Conservation (phyloP, 1,140 invertebrate species). For the Zaprionus ghesquierei region DNA sequence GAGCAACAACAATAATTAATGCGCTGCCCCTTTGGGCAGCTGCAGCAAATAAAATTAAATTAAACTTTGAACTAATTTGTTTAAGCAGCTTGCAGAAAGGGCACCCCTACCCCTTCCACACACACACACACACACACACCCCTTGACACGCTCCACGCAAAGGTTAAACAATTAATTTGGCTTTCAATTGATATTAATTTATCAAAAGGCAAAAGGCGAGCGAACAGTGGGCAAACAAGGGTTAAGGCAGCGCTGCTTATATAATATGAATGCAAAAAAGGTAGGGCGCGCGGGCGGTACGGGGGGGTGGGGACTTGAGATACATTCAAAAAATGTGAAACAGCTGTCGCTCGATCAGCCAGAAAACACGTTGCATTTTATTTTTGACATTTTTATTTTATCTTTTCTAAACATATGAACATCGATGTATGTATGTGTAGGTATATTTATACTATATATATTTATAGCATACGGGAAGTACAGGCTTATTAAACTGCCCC, state of each 20-base stretch:
- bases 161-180: constrained; percentile 77
- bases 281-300: not conserved
- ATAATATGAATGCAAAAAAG: constrained; percentile 45
- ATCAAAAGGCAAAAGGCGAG: constrained; percentile 25
- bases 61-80: constrained; percentile 77
- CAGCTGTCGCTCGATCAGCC: constrained; percentile 48
- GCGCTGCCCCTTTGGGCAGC: constrained; percentile 3
- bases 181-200: constrained; percentile 76
- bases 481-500: not conserved
- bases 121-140: no score
- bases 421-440: not conserved
- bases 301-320: constrained; percentile 40
- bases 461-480: not conserved
- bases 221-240: constrained; percentile 35
- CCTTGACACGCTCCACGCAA: constrained; percentile 9
- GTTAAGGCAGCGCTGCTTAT: constrained; percentile 59
- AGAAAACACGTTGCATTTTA: not conserved
- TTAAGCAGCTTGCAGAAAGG: constrained; percentile 36
- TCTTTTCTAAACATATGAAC: no score
- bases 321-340: constrained; percentile 62
- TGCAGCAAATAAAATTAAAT: constrained; percentile 46
- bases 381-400: not conserved
- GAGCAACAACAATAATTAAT: constrained; percentile 9
- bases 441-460: not conserved
- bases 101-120: no score